phyloP scores from a whole-genome alignment of 37 sponge, comb jelly and placozoan genomes.

The Lycopodina hypogea region DNA sequence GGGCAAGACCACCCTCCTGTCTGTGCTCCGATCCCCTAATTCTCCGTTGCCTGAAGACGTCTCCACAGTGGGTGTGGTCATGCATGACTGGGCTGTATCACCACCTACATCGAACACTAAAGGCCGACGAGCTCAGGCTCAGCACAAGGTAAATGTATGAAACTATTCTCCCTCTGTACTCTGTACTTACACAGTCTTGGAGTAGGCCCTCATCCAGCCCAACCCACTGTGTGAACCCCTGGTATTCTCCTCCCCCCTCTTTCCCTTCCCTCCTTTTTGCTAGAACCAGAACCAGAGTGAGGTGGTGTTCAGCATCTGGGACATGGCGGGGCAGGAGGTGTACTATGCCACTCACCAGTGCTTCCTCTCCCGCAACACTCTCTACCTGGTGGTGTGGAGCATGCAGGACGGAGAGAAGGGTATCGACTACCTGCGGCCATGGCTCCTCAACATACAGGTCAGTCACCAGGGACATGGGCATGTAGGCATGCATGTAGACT shows the following conservation, averaged over 20 bases:
- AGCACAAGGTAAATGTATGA: constrained; percentile 7
- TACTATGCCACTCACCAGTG: constrained; percentile 99
- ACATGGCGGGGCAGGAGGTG: constrained; percentile 95
- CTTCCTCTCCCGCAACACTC: constrained; percentile 93
- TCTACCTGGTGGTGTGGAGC: constrained; percentile 93
- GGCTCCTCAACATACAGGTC: constrained; percentile 95
- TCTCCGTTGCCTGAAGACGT: constrained; percentile 69
- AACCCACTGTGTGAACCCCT: not conserved
- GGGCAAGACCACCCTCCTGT: constrained; percentile 91
- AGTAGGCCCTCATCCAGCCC: not conserved
- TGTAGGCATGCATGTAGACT: not conserved
- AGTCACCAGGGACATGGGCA: not conserved
- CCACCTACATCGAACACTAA: constrained; percentile 18
- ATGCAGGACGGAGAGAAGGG: constrained; percentile 81
- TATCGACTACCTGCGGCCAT: constrained; percentile 81
- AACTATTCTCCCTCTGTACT: not conserved
- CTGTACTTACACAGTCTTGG: not conserved
- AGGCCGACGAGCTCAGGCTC: not conserved
- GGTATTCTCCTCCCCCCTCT: not conserved
- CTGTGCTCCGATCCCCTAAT: constrained; percentile 61
- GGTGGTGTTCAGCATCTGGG: constrained; percentile 92
- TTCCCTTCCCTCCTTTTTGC: too few species aligned
- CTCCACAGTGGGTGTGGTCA: constrained; percentile 92
- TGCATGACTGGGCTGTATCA: constrained; percentile 64
- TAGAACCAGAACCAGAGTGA: constrained; percentile 29